Evolutionary conservation across 2,113 vertebrate species (phyloP), one percentile per base, ranked within the genome.

Genomic region (Scophthalmus maximus): DNA sequence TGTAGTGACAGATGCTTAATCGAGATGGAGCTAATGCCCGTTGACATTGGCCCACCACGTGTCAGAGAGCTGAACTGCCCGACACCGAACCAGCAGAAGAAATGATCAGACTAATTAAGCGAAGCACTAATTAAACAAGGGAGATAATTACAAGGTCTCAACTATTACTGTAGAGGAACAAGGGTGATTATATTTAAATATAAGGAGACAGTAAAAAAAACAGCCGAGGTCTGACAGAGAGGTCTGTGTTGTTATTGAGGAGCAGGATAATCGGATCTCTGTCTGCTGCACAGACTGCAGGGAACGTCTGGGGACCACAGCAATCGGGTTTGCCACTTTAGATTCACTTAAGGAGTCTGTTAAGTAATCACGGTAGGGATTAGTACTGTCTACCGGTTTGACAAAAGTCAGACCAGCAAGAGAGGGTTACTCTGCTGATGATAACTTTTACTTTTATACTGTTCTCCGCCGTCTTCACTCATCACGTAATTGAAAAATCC

Each of bases 271-370:
- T 88, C 72, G 71, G 59, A 84, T 85, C 55, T 58, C 42, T 47
- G 76, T 85, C 76, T 77, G 66, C 60, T 42, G 72, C 86, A 59
- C 68, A 60, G 78, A 67, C 77, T 76, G 72, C 38, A 63, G 62
- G 29, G 61, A 56, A 72, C 20, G 56, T 78, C 83, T 14, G 10
- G 74, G 74, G 77, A 66, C 59, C 34, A 26, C 2, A 4, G 23
- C 61, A 75, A 87, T 86, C 53, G 14, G 61, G 73, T 79, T 82
- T 81, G 68, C 74, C 76, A 69, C 79, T 86, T 85, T 83, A 56
- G 57, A 83, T 87, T 87, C 72, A 78, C 74, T 78, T 83, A 68
- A 69, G 62, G 72, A 79, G 66, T 86, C 78, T 79, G 76, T 76
- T 78, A 81, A 74, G 60, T 79, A 85, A 86, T 73, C 59, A 29